Percentiles rank a stretch among this genome's conserved stretches.
Evolutionary conservation across 2,113 vertebrate species (phyloP).

Genomic region (Maccullochella peelii): DNA sequence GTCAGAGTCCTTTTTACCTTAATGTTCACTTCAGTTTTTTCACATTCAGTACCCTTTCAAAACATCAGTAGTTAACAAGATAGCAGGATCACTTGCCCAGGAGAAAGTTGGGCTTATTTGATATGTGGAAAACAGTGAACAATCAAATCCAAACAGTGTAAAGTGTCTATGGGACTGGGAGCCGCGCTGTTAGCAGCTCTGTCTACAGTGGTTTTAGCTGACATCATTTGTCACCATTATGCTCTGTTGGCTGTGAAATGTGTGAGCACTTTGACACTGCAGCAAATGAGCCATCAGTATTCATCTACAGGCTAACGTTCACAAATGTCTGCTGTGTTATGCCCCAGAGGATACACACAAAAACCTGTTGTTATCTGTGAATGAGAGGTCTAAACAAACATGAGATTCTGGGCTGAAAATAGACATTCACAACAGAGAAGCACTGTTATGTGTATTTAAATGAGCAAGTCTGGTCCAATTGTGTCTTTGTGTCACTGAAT

Average conservation of each 20-base stretch:
- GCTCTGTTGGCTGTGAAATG: constrained; percentile 51
- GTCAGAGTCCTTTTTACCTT: neutral
- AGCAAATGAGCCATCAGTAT: constrained; percentile 50
- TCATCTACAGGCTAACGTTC: constrained; percentile 25
- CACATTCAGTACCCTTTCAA: neutral
- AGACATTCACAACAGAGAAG: constrained; percentile 32
- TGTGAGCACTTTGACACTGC: constrained; percentile 50
- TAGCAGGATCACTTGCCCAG: neutral
- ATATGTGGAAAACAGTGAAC: constrained; percentile 1
- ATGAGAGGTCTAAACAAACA: constrained; percentile 45
- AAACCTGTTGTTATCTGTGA: constrained; percentile 62
- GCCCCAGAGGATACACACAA: constrained; percentile 61
- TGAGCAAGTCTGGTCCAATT: neutral
- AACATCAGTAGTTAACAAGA: neutral
- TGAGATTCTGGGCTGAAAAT: constrained; percentile 39
- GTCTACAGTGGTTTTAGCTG: constrained; percentile 42
- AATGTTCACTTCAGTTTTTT: neutral
- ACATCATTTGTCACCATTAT: constrained; percentile 74
- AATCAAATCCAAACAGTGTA: neutral
- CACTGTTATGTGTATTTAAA: constrained; percentile 30
- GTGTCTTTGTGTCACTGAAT: neutral
- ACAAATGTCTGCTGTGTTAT: constrained; percentile 61
- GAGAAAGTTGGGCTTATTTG: neutral
- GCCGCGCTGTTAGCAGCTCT: constrained; percentile 23
- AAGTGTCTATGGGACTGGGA: constrained; percentile 43